Percentiles rank a stretch among this genome's conserved stretches.
These are phyloP conservation scores for Drosophila atripex DNA, from an alignment of 2,888 invertebrate species.

Conservation along the genomic window DNA sequence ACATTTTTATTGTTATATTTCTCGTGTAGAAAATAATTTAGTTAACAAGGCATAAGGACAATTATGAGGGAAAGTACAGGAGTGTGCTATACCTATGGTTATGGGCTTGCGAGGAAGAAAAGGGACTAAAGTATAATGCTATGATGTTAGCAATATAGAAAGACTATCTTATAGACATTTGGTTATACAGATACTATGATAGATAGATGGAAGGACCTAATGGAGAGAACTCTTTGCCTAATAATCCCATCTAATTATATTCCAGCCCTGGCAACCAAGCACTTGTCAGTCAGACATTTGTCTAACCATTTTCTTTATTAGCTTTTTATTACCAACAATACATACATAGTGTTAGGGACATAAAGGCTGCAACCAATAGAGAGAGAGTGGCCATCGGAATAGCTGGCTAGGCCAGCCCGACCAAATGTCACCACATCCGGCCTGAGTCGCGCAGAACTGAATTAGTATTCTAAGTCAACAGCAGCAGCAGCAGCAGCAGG, in stretches of 20 bases:
- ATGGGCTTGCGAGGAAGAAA: background rate
- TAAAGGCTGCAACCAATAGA: constrained; percentile 15
- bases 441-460: constrained; percentile 51
- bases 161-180: too few species aligned
- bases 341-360: constrained; percentile 52
- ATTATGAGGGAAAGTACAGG: too few species aligned
- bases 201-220: too few species aligned
- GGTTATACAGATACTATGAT: too few species aligned
- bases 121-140: background rate
- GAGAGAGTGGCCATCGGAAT: constrained; percentile 11
- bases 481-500: constrained; percentile 52
- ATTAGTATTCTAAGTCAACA: constrained; percentile 79
- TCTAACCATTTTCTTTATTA: constrained; percentile 66
- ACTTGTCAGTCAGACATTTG: constrained; percentile 58
- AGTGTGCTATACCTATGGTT: background rate
- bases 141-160: too few species aligned
- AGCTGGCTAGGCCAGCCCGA: constrained; percentile 30
- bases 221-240: background rate
- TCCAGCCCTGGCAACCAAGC: constrained; percentile 30
- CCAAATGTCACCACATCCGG: constrained; percentile 79
- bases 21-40: background rate
- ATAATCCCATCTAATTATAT: background rate
- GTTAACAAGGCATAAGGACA: background rate
- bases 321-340: constrained; percentile 76
- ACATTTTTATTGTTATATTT: background rate